Conservation (phyloP, 1,140 invertebrate species). For the Colletes gigas region DNA sequence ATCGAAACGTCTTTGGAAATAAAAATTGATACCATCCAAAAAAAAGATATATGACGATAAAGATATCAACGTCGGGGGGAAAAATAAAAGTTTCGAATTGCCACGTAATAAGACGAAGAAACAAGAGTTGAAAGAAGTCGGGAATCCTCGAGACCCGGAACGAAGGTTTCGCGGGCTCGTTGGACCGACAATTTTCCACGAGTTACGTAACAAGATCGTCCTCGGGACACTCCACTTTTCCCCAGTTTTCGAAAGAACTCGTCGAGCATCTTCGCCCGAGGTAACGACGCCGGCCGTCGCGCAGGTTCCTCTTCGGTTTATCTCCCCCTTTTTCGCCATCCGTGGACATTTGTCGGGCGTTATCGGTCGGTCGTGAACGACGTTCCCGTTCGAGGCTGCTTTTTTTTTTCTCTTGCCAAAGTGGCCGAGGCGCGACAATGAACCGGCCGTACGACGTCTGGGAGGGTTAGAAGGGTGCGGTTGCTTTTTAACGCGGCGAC, state of each 20-base stretch:
- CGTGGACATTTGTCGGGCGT: neutral
- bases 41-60: too few species aligned
- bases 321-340: neutral
- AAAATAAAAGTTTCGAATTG: neutral
- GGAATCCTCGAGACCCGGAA: neutral
- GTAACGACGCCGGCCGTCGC: neutral
- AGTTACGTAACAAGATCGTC: slow-evolving; percentile 26
- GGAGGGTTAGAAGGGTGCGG: too few species aligned
- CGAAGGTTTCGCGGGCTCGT: neutral
- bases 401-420: neutral
- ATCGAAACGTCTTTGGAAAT: too few species aligned
- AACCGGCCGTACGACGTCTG: neutral
- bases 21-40: too few species aligned
- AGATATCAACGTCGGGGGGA: too few species aligned
- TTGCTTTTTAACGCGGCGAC: neutral
- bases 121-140: neutral
- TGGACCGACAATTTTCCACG: neutral
- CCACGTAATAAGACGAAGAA: neutral
- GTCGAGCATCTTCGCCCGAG: neutral
- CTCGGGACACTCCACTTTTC: slow-evolving; percentile 2
- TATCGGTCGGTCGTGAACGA: slow-evolving; percentile 15
- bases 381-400: too few species aligned
- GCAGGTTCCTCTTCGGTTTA: neutral
- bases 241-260: slow-evolving; percentile 13
- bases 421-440: neutral